Conservation (phyloP, 2,797 vertebrate species). For the Sus cebifrons region DNA sequence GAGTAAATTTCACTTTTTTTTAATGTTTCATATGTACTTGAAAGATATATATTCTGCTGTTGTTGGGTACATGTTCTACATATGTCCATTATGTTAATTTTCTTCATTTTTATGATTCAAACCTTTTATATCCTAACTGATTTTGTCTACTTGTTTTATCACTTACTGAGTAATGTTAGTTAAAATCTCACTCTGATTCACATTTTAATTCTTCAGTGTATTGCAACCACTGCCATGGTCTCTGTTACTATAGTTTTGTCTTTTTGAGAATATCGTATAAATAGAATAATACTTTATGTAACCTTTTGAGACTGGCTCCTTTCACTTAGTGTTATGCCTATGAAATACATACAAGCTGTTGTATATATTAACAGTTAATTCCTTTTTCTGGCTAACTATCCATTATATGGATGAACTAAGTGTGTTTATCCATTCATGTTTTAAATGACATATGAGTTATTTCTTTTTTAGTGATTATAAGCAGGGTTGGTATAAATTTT, state of each 20-base stretch:
- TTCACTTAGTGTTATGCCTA: not conserved
- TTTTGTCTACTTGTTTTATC: not conserved
- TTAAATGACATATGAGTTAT: not conserved
- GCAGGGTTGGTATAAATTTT: not conserved
- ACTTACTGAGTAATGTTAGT: not conserved
- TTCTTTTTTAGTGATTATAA: conserved; percentile 17
- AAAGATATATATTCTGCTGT: not conserved
- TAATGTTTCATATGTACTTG: not conserved
- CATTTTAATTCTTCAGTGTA: not conserved
- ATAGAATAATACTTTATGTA: not conserved
- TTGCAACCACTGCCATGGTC: not conserved
- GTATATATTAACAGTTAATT: not conserved
- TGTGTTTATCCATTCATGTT: not conserved
- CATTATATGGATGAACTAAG: not conserved
- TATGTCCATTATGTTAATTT: conserved; percentile 1
- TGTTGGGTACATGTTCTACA: not conserved
- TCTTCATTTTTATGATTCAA: conserved; percentile 32
- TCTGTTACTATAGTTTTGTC: conserved; percentile 20
- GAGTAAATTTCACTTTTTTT: not conserved
- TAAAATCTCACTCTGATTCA: conserved; percentile 38
- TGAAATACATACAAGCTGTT: not conserved
- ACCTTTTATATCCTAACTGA: not conserved
- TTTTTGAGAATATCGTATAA: not conserved
- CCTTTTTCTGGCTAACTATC: conserved; percentile 4
- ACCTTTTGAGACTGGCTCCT: conserved; percentile 27